Evolutionary conservation across 2,888 invertebrate species (phyloP).

Genomic region (Megalurothrips usitatus): DNA sequence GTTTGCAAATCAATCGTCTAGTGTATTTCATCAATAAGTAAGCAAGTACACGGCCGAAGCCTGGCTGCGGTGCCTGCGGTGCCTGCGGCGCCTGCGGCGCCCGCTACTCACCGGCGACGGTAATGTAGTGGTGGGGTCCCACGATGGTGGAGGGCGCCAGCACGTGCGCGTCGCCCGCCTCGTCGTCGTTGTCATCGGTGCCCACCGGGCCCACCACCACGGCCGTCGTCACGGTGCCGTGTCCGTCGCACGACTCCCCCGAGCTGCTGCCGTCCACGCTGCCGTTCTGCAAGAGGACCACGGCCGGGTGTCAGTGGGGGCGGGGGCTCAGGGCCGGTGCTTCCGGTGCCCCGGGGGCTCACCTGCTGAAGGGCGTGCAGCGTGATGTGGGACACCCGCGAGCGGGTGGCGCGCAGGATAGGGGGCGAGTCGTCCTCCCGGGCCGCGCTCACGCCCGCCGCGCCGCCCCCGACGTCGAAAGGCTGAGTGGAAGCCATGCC

Average conservation of each 20-base stretch:
- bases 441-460: background rate
- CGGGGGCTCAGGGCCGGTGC: no score
- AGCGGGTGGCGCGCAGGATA: background rate
- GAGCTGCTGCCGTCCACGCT: constrained; percentile 32
- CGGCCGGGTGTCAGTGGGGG: no score
- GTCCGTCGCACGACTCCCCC: constrained; percentile 32
- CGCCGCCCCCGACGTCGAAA: background rate
- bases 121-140: constrained; percentile 55
- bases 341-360: no score
- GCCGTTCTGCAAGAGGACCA: constrained; percentile 32
- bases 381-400: background rate
- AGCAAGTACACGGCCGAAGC: no score
- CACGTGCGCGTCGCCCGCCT: constrained; percentile 32
- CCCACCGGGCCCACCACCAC: constrained; percentile 36
- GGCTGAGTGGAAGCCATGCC: constrained; percentile 1
- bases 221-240: constrained; percentile 31
- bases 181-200: constrained; percentile 36
- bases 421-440: background rate
- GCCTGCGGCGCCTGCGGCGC: background rate
- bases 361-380: constrained; percentile 12
- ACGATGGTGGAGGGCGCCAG: constrained; percentile 33
- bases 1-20: no score
- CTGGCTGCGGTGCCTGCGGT: background rate
- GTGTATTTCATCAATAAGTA: no score
- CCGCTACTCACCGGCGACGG: constrained; percentile 62